Conservation (phyloP, 2,888 invertebrate species). For the Lissonota sp. region DNA sequence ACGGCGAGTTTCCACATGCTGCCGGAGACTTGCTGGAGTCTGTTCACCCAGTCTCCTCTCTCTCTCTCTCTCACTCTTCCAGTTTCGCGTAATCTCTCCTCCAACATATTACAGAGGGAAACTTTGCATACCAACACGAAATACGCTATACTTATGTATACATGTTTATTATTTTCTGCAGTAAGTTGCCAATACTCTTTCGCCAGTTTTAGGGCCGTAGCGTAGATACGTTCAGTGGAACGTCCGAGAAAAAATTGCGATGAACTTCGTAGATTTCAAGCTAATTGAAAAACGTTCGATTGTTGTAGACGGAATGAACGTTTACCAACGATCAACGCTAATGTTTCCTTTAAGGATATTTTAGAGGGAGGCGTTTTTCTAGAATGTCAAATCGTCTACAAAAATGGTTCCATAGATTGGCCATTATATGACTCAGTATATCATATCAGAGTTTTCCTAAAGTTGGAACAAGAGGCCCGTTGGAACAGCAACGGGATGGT, state of each 20-base stretch:
- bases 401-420: no score
- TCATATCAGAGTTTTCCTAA: not conserved
- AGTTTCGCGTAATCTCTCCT: constrained; percentile 26
- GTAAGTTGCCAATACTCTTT: not conserved
- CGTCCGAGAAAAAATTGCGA: no score
- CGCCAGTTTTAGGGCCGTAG: no score
- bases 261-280: no score
- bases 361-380: no score
- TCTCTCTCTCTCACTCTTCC: constrained; percentile 4
- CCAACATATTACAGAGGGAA: not conserved
- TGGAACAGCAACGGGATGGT: not conserved
- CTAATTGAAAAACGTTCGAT: no score
- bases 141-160: not conserved
- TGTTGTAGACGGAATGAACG: no score
- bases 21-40: constrained; percentile 52
- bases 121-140: constrained; percentile 9
- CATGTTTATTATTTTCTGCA: constrained; percentile 9
- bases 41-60: not conserved
- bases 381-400: no score
- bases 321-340: no score
- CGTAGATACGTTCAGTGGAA: no score
- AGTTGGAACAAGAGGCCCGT: not conserved
- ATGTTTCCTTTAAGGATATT: no score
- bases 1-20: constrained; percentile 53
- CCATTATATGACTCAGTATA: not conserved